These are phyloP conservation scores for Plagodis dolabraria DNA, from an alignment of 2,888 invertebrate species.

Conservation along the genomic window DNA sequence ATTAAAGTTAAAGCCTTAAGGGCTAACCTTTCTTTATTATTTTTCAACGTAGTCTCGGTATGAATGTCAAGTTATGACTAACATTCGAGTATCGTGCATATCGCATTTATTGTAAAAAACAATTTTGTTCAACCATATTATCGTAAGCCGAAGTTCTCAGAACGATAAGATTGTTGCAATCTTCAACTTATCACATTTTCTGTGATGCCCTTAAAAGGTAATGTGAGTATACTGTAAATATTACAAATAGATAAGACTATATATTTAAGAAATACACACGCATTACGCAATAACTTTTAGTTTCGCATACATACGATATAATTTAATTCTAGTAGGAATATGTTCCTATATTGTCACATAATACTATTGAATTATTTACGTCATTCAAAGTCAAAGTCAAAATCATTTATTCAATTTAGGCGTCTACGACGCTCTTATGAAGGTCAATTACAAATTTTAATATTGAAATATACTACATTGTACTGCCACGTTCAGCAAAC, in stretches of 20 bases:
- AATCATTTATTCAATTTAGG: too few species aligned
- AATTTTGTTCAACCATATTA: conserved; percentile 13
- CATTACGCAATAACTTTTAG: too few species aligned
- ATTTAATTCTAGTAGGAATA: too few species aligned
- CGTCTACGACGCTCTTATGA: too few species aligned
- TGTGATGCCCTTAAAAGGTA: conserved; percentile 13
- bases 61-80: conserved; percentile 15
- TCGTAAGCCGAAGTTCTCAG: conserved; percentile 20
- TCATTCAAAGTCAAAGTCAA: too few species aligned
- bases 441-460: too few species aligned
- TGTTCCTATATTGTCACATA: too few species aligned
- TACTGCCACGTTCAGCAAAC: too few species aligned
- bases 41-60: conserved; percentile 2
- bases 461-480: too few species aligned
- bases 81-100: neutral
- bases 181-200: conserved; percentile 10
- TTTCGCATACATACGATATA: too few species aligned
- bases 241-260: neutral
- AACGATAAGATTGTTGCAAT: conserved; percentile 13
- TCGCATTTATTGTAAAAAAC: conserved; percentile 20
- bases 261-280: neutral
- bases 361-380: too few species aligned
- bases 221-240: neutral
- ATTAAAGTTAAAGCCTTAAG: neutral
- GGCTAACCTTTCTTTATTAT: neutral